Evolutionary conservation across 2,797 vertebrate species (phyloP).

Genomic region (Pampus argenteus): DNA sequence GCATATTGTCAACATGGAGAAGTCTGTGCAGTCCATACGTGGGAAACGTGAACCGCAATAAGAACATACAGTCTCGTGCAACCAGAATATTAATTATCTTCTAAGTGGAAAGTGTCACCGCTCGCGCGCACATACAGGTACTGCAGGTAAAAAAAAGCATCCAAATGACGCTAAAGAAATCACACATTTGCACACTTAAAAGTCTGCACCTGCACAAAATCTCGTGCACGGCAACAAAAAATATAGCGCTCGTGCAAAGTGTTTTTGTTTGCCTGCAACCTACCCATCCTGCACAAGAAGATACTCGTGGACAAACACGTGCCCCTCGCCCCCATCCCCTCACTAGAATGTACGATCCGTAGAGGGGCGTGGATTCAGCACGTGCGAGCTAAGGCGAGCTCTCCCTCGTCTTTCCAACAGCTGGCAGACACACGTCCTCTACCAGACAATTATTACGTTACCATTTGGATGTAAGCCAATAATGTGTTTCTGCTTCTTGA

Average conservation of each 20-base stretch:
- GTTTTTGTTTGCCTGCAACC: neutral
- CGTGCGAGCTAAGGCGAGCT: conserved; percentile 60
- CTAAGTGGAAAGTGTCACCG: neutral
- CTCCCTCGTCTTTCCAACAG: conserved; percentile 32
- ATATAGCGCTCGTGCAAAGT: neutral
- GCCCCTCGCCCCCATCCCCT: conserved; percentile 53
- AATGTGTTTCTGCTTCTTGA: rapidly evolving
- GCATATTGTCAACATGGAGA: neutral
- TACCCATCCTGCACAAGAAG: neutral
- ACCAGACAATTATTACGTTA: neutral
- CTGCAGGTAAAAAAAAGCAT: too few species aligned
- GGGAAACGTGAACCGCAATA: neutral
- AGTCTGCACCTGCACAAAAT: neutral
- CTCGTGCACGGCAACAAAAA: neutral
- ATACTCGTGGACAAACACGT: conserved; percentile 78
- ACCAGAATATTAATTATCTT: neutral
- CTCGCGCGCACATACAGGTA: neutral
- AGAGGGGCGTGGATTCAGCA: conserved; percentile 67
- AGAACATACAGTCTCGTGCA: conserved; percentile 3
- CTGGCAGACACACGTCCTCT: conserved; percentile 10
- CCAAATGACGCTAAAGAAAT: neutral
- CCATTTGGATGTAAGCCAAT: neutral
- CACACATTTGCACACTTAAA: neutral
- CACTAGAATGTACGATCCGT: conserved; percentile 73
- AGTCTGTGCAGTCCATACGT: neutral